Evolutionary conservation across 2,797 vertebrate species (phyloP).

Genomic region (Etheostoma perlongum): DNA sequence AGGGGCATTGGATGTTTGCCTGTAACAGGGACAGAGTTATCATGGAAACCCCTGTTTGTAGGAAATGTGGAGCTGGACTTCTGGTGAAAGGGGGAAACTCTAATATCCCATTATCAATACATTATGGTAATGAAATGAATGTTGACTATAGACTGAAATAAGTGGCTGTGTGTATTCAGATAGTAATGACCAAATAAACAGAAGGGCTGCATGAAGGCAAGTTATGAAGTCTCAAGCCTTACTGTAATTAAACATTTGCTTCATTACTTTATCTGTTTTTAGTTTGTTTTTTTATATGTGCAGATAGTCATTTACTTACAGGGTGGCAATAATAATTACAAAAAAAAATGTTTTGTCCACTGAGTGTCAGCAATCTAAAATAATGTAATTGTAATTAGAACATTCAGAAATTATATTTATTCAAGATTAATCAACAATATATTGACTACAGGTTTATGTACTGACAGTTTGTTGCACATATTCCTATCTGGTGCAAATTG

Average conservation of each 20-base stretch:
- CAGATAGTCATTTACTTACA: too few relatives aligned
- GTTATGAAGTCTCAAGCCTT: slow-evolving; percentile 11
- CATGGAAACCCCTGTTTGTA: slow-evolving; percentile 4
- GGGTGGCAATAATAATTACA: too few relatives aligned
- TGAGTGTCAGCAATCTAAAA: too few relatives aligned
- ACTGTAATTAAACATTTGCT: too few relatives aligned
- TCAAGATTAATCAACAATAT: not conserved
- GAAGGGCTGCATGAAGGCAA: slow-evolving; percentile 14
- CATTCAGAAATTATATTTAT: slow-evolving; percentile 7
- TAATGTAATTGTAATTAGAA: slow-evolving; percentile 9
- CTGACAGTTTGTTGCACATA: not conserved
- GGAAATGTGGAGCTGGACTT: slow-evolving; percentile 1
- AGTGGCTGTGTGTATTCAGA: slow-evolving; percentile 18
- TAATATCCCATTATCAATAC: slow-evolving; percentile 10
- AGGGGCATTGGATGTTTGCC: not conserved
- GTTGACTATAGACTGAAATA: slow-evolving; percentile 12
- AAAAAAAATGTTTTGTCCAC: too few relatives aligned
- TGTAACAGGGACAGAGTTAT: slow-evolving; percentile 10
- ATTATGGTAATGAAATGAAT: slow-evolving; percentile 5
- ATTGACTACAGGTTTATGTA: not conserved
- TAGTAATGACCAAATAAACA: slow-evolving; percentile 5
- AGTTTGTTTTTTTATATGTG: too few relatives aligned
- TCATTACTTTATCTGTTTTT: too few relatives aligned
- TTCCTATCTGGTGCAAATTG: slow-evolving; percentile 16
- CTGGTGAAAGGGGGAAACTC: not conserved